Percentiles rank a stretch among this genome's conserved stretches.
Evolutionary conservation across 1,140 invertebrate species (phyloP).

Genomic region (Ruditapes philippinarum): DNA sequence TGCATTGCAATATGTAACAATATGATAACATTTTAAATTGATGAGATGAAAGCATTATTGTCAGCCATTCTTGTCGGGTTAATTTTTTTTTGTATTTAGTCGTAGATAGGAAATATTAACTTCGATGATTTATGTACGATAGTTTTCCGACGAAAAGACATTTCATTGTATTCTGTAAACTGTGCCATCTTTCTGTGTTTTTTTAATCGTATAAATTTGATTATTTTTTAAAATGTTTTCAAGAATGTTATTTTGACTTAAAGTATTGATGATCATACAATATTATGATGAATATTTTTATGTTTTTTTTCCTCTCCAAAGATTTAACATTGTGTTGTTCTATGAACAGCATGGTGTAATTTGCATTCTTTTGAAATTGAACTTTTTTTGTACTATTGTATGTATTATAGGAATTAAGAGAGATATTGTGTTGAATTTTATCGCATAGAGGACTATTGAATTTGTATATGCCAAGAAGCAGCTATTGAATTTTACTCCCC

Average conservation of each 20-base stretch:
- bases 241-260: too few species aligned
- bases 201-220: too few species aligned
- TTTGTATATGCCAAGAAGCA: constrained; percentile 1
- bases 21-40: constrained; percentile 13
- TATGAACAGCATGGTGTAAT: background rate
- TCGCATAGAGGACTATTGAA: background rate
- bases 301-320: background rate
- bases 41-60: constrained; percentile 32
- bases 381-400: constrained; percentile 6
- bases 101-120: background rate
- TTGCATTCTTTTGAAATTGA: constrained; percentile 16
- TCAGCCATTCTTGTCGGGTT: constrained; percentile 26
- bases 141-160: too few species aligned
- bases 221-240: too few species aligned
- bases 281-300: too few species aligned
- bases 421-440: background rate
- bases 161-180: background rate
- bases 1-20: constrained; percentile 5
- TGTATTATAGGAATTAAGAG: background rate
- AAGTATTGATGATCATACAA: too few species aligned
- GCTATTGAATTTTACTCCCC: background rate
- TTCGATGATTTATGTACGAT: too few species aligned
- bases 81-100: constrained; percentile 7
- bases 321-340: background rate
- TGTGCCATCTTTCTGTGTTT: constrained; percentile 8